phyloP scores from a whole-genome alignment of 1,140 invertebrate genomes.

The Pentalonia nigronervosa region DNA sequence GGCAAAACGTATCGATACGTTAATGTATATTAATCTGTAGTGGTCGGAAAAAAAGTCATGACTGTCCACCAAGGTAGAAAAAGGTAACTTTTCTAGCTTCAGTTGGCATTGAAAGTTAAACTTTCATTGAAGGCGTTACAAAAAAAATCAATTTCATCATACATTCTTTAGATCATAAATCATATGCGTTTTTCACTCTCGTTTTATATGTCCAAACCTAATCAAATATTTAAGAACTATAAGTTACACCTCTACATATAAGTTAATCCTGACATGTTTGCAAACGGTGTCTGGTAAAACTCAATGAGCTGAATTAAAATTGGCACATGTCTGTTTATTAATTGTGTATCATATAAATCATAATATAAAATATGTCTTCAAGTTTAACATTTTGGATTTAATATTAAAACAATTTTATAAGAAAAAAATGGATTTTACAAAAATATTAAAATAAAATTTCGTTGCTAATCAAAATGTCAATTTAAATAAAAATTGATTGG shows the following conservation, averaged over 20 bases:
- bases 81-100: neutral
- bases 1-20: no score
- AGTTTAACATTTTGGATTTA: neutral
- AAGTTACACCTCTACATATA: neutral
- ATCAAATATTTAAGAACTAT: neutral
- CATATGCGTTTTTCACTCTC: neutral
- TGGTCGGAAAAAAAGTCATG: neutral
- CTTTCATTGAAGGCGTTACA: neutral
- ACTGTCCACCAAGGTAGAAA: neutral
- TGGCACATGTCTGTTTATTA: neutral
- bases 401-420: neutral
- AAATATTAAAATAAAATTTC: neutral
- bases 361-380: neutral
- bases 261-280: neutral
- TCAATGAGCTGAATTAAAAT: neutral
- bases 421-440: neutral
- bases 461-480: neutral
- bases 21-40: no score
- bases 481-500: neutral
- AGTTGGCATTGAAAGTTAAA: neutral
- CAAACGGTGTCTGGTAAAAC: neutral
- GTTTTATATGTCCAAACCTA: neutral
- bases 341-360: neutral
- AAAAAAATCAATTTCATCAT: neutral
- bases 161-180: neutral